phyloP scores from a whole-genome alignment of 2,797 vertebrate species.

The Cryptoprocta ferox region DNA sequence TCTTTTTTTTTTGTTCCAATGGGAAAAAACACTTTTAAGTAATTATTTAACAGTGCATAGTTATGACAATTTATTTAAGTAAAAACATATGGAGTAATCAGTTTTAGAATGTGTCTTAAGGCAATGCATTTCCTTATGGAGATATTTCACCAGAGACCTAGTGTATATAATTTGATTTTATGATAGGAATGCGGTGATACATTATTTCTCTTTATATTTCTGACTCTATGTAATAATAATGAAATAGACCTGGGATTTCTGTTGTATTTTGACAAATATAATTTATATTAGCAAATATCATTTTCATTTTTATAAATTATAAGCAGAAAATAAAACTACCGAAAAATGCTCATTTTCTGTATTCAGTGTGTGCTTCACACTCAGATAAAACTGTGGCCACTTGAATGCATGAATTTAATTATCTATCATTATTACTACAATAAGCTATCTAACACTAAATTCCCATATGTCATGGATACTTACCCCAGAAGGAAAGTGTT shows the following conservation, averaged over 20 bases:
- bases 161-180: background rate
- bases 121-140: background rate
- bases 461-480: background rate
- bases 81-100: background rate
- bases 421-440: background rate
- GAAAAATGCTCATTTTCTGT: background rate
- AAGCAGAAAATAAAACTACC: background rate
- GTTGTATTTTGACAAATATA: background rate
- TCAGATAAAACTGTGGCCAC: background rate
- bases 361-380: background rate
- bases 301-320: background rate
- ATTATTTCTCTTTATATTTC: background rate
- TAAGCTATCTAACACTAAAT: background rate
- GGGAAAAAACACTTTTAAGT: background rate
- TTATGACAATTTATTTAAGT: constrained; percentile 18
- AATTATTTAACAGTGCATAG: background rate
- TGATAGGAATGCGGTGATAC: background rate
- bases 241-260: background rate
- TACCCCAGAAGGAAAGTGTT: background rate
- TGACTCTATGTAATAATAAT: background rate
- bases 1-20: background rate
- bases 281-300: background rate
- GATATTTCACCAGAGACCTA: background rate
- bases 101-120: background rate
- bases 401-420: constrained; percentile 42